Evolutionary conservation across 2,113 vertebrate species (phyloP).

Genomic region (Camelus dromedarius): DNA sequence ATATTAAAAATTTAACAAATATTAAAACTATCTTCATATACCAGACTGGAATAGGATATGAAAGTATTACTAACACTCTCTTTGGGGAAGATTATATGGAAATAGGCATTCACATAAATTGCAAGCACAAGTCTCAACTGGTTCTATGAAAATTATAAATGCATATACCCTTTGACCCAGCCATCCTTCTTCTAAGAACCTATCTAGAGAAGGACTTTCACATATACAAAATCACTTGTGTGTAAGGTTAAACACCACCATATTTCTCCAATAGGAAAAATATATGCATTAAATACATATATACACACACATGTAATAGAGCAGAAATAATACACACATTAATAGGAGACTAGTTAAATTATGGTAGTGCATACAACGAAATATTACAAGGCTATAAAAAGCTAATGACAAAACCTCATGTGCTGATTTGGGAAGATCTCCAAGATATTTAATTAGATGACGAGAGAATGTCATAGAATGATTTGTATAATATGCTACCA

Average conservation of each 20-base stretch:
- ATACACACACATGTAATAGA: background rate
- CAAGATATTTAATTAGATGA: background rate
- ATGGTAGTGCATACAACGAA: background rate
- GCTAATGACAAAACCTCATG: background rate
- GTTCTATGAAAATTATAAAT: background rate
- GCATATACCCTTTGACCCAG: background rate
- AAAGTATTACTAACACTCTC: background rate
- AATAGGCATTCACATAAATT: background rate
- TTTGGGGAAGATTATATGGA: background rate
- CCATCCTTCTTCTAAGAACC: background rate
- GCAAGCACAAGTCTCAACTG: background rate
- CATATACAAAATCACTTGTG: background rate
- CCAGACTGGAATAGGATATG: background rate
- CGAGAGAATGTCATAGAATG: background rate
- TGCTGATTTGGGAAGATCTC: background rate
- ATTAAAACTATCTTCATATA: background rate
- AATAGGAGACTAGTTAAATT: background rate
- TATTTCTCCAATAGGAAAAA: background rate
- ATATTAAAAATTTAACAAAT: background rate
- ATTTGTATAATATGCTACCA: background rate
- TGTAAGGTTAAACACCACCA: background rate
- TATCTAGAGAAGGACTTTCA: background rate
- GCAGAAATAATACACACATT: background rate
- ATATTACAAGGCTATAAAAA: slow-evolving; percentile 43
- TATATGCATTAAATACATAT: background rate